A percentile compares a stretch with the other conserved stretches of the same genome.
These are phyloP conservation scores for Festucalex cinctus DNA, from an alignment of 2,113 vertebrate species.

Conservation along the genomic window DNA sequence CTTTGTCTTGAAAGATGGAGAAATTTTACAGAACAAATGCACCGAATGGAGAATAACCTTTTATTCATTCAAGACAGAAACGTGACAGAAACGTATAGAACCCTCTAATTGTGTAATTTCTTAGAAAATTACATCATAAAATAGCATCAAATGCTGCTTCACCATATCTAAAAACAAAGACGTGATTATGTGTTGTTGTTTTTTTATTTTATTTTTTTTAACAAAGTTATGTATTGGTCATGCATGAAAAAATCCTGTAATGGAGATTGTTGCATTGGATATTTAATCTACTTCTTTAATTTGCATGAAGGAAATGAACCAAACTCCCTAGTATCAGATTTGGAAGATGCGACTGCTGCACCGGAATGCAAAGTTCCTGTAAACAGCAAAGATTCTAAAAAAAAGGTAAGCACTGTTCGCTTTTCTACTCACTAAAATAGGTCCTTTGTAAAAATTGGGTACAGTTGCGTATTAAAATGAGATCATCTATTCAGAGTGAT, in stretches of 20 bases:
- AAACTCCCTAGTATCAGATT: slow-evolving; percentile 19
- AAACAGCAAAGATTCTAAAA: slow-evolving; percentile 38
- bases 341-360: slow-evolving; percentile 23
- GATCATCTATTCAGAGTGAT: background rate
- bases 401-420: slow-evolving; percentile 52
- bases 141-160: too few relatives aligned
- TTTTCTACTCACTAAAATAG: background rate
- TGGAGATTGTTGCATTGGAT: background rate
- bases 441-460: background rate
- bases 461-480: background rate
- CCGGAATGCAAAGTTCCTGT: background rate
- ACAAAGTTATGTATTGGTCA: background rate
- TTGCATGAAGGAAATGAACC: slow-evolving; percentile 13
- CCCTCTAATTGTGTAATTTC: too few relatives aligned
- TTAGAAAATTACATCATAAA: too few relatives aligned
- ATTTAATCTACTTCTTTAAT: background rate
- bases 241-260: background rate
- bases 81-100: too few relatives aligned
- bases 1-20: too few relatives aligned
- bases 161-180: too few relatives aligned
- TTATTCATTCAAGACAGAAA: too few relatives aligned
- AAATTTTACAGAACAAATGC: too few relatives aligned
- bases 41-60: too few relatives aligned
- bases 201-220: too few relatives aligned
- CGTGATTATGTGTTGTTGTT: too few relatives aligned